Base-by-base conservation (phyloP, 2,888 invertebrate genomes). In the Mimumesa dahlbomi region DNA sequence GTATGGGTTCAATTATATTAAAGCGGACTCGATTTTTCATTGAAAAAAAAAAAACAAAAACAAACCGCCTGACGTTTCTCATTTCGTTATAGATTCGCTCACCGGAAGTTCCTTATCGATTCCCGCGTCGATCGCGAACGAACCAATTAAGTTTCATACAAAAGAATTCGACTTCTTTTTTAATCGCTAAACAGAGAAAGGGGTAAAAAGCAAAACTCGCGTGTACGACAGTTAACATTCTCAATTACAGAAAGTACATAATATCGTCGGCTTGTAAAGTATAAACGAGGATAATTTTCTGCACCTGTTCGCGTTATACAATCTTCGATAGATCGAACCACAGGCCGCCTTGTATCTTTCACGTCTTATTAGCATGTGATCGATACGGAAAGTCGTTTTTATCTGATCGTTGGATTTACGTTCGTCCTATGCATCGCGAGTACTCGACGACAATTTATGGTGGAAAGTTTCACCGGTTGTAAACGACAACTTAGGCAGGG, bases 1-100 rank as follows among this genome's bases (percentile, higher is more conserved):
- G n/a, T n/a, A n/a, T n/a, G 34, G 38, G 19, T 16, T 38, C 69
- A 46, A 69, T 69, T 69, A 69, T 71, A 54, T 48, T 2, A 40
- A 57, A 53, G 6, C 21, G 19, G 40, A 34, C n/a, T 43, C n/a
- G n/a, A n/a, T n/a, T n/a, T n/a, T n/a, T 19, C 18, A 14, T 40
- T 34, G 16, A 21, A 2, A 14, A 3, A 43, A 50, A 36, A 71
- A 54, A 69, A 45, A n/a, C n/a, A n/a, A n/a, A n/a, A n/a, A n/a
- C n/a, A n/a, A n/a, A n/a, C n/a, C n/a, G n/a, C n/a, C n/a, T n/a
- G n/a, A n/a, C n/a, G n/a, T n/a, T n/a, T n/a, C n/a, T n/a, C n/a
- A n/a, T n/a, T n/a, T n/a, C n/a, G n/a, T n/a, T n/a, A n/a, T n/a
- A n/a, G n/a, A n/a, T n/a, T n/a, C n/a, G n/a, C n/a, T n/a, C n/a